Evolutionary conservation across 2,797 vertebrate genomes (phyloP).

Genomic region (Myripristis murdjan): DNA sequence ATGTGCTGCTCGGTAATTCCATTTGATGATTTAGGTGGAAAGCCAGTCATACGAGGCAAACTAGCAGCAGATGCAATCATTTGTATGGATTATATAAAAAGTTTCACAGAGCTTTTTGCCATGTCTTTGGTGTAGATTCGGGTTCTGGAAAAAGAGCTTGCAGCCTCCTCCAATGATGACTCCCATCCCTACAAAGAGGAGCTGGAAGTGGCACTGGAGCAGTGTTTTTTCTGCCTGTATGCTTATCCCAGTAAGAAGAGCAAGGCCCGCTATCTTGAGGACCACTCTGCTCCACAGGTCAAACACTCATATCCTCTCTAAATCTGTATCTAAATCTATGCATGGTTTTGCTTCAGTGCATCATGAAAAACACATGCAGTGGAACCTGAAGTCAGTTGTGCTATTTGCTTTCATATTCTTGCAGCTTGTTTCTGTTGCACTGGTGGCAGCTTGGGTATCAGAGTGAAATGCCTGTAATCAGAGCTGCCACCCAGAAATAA

Average conservation of each 20-base stretch:
- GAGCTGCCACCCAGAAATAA: neutral
- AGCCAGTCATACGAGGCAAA: neutral
- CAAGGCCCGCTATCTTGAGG: slow-evolving; percentile 97
- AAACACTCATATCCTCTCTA: slow-evolving; percentile 13
- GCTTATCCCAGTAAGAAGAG: slow-evolving; percentile 98
- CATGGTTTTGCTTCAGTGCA: slow-evolving; percentile 5
- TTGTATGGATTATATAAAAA: neutral
- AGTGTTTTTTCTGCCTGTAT: slow-evolving; percentile 97
- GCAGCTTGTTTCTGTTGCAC: neutral
- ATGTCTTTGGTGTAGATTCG: slow-evolving; percentile 83
- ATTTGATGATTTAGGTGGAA: neutral
- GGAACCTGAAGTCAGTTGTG: no score
- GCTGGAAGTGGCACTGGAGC: slow-evolving; percentile 95
- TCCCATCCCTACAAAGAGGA: slow-evolving; percentile 96
- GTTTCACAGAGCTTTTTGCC: slow-evolving; percentile 3
- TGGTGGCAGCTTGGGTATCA: neutral
- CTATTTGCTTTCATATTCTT: neutral
- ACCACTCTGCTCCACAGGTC: slow-evolving; percentile 96
- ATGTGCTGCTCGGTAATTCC: neutral
- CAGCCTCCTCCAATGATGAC: slow-evolving; percentile 84
- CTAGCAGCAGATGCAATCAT: neutral
- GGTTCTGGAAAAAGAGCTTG: slow-evolving; percentile 94
- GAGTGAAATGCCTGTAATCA: neutral
- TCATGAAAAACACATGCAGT: neutral
- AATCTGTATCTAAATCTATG: neutral